Evolutionary conservation across 2,113 vertebrate species (phyloP), one percentile per base, ranked within the genome.

Genomic region (Heterotis niloticus): DNA sequence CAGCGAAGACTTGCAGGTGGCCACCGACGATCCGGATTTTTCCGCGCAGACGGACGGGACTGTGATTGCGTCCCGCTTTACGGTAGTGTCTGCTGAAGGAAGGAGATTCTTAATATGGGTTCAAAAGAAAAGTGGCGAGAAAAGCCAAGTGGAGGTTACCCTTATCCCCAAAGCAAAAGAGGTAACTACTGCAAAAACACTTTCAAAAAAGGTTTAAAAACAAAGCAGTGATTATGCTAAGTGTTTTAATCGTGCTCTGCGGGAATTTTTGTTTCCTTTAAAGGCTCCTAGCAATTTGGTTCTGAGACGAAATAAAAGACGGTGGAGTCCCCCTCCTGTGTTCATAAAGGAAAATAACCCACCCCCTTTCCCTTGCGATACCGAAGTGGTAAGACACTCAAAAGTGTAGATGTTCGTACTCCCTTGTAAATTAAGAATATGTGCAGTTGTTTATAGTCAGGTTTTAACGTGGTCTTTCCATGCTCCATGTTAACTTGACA

Each of bases 261-360:
- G 51, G 10, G 51, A 76, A 76, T 75, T 82, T 79, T 52, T 57
- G 20, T 16, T 28, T 26, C 54, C 51, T 62, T 78, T 62, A 14
- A 81, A 78, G 78, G 78, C n/a, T 13, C 29, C 18, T 24, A 44
- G 20, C 1, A 59, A 13, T 16, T 17, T 9, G 17, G 75, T 68
- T n/a, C 75, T 76, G n/a, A 75, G 60, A 29, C 84, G 84, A 16
- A 54, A 71, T 14, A 94, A 94, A 83, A 92, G 94, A 75, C 90
- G 89, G 12, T 95, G 94, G 94, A 89, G 89, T 5, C 93, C 92
- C 64, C 87, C 91, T 71, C 94, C 93, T 0, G 92, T 93, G 0
- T 85, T 84, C 7, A 79, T 95, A 81, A 88, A 86, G 79, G 94
- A 95, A 78, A 93, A 94, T 56, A 87, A 90, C 0, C 12, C 88